A percentile compares a stretch with the other conserved stretches of the same genome.
Evolutionary conservation across 2,113 vertebrate species (phyloP).

Genomic region (Haemorhous mexicanus): DNA sequence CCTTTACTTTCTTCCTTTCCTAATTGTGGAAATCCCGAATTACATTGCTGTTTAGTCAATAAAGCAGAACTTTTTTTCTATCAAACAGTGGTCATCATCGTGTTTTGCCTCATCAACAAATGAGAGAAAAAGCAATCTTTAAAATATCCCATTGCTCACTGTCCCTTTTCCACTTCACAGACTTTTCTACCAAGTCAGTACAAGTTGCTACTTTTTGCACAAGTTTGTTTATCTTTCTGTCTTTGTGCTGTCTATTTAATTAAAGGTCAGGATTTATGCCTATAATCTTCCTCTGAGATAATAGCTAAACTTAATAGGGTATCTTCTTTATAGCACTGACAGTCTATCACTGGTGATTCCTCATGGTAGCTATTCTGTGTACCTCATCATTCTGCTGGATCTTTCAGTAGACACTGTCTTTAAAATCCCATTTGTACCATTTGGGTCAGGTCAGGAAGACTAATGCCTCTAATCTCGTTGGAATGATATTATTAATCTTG

Average conservation of each 20-base stretch:
- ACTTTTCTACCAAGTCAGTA: background rate
- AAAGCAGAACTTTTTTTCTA: background rate
- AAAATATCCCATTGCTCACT: background rate
- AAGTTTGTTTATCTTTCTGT: conserved; percentile 42
- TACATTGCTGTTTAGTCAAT: background rate
- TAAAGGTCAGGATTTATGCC: conserved; percentile 64
- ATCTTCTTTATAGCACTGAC: conserved; percentile 58
- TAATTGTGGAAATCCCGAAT: background rate
- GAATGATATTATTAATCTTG: conserved; percentile 74
- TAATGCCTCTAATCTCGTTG: conserved; percentile 71
- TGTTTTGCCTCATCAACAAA: background rate
- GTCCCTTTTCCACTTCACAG: background rate
- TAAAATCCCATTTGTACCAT: conserved; percentile 77
- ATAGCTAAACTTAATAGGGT: conserved; percentile 66
- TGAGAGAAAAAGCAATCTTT: background rate
- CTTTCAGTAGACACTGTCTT: conserved; percentile 65
- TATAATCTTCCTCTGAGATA: conserved; percentile 71
- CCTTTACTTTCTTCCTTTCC: background rate
- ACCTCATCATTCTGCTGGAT: conserved; percentile 66
- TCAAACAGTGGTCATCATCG: background rate
- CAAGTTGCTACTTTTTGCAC: conserved; percentile 8
- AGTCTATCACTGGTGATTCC: conserved; percentile 66
- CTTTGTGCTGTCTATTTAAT: conserved; percentile 38
- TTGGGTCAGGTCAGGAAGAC: conserved; percentile 74
- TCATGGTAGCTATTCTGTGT: conserved; percentile 51